phyloP scores from a whole-genome alignment of 2,888 invertebrate genomes.

The Diarsia dahlii region DNA sequence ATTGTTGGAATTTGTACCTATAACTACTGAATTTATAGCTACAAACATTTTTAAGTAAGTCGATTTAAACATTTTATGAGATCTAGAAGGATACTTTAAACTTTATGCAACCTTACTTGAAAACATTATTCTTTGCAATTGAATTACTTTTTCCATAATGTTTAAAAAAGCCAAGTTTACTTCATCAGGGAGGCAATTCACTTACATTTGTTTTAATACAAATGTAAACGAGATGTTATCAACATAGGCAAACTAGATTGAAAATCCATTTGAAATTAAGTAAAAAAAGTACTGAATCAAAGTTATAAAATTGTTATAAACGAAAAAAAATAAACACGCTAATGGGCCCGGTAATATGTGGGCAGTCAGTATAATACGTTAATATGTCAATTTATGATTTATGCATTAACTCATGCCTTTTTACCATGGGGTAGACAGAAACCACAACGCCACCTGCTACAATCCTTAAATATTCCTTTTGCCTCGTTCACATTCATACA shows the following conservation, averaged over 20 bases:
- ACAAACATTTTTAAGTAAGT: slow-evolving; percentile 13
- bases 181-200: neutral
- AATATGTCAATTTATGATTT: neutral
- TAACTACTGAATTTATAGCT: slow-evolving; percentile 28
- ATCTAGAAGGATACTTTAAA: slow-evolving; percentile 27
- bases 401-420: no score
- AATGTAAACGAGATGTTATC: neutral
- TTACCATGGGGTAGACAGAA: no score
- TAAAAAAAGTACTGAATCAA: neutral
- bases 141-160: neutral
- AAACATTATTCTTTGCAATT: neutral
- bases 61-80: slow-evolving; percentile 14
- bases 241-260: neutral
- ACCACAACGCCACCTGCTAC: no score
- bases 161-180: neutral
- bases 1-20: slow-evolving; percentile 53
- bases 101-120: slow-evolving; percentile 12
- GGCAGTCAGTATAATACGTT: neutral
- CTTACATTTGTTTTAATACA: neutral
- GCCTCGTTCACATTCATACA: no score
- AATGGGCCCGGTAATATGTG: neutral
- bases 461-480: no score
- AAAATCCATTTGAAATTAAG: neutral
- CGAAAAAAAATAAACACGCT: neutral
- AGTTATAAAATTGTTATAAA: neutral